Conservation (phyloP, 2,797 vertebrate species). For the Poeciliopsis paucimaculata region DNA sequence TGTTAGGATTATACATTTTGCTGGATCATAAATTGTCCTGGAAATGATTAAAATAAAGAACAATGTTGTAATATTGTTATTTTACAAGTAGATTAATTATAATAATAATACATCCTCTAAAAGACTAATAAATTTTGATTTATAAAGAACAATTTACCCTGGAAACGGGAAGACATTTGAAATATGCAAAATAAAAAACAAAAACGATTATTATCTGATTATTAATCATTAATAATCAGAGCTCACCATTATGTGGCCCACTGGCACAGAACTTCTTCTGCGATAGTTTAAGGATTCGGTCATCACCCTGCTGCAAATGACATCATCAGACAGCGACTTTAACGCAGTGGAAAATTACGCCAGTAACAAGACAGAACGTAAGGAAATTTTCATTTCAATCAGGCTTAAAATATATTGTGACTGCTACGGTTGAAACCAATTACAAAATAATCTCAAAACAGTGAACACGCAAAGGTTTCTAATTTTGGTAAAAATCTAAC, state of each 20-base stretch:
- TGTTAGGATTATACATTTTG: too few species aligned
- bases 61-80: too few species aligned
- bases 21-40: too few species aligned
- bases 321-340: neutral
- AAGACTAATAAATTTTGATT: too few species aligned
- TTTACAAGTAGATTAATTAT: too few species aligned
- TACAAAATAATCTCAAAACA: neutral
- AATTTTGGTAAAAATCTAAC: neutral
- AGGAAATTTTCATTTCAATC: neutral
- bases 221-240: neutral
- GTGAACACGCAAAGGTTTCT: too few species aligned
- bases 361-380: neutral
- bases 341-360: neutral
- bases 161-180: too few species aligned
- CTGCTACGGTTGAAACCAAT: neutral
- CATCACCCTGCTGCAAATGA: conserved; percentile 87
- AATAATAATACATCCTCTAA: too few species aligned
- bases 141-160: too few species aligned
- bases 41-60: too few species aligned
- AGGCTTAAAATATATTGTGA: neutral
- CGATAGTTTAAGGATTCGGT: conserved; percentile 89
- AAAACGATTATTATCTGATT: too few species aligned
- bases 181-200: too few species aligned
- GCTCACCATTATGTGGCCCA: conserved; percentile 85
- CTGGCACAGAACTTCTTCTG: conserved; percentile 99